phyloP scores from a whole-genome alignment of 2,888 invertebrate genomes.

The Aleiodes alternator region DNA sequence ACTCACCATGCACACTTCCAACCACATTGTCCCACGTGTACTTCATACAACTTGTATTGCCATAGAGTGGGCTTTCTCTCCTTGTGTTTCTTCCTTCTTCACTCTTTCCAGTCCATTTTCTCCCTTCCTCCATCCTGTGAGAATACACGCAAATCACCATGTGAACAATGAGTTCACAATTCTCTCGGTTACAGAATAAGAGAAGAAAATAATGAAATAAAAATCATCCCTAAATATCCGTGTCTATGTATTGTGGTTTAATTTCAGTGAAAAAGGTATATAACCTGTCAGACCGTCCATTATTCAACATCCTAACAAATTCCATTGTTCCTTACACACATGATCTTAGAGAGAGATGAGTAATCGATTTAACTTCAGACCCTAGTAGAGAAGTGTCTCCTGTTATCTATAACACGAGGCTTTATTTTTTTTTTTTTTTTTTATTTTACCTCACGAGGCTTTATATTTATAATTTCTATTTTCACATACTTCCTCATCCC shows the following conservation, averaged over 20 bases:
- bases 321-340: conserved; percentile 17
- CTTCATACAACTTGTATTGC: neutral
- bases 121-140: neutral
- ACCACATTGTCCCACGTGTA: conserved; percentile 6
- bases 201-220: too few species aligned
- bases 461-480: neutral
- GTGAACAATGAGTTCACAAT: neutral
- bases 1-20: neutral
- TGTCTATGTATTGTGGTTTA: conserved; percentile 20
- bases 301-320: conserved; percentile 10
- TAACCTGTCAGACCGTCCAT: conserved; percentile 31
- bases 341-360: neutral
- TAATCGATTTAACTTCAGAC: neutral
- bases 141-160: neutral
- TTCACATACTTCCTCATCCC: neutral
- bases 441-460: too few species aligned
- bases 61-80: neutral
- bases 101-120: too few species aligned
- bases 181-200: neutral
- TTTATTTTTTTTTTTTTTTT: too few species aligned
- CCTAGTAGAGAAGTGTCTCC: too few species aligned
- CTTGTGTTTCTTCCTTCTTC: neutral
- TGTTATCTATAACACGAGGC: too few species aligned
- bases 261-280: conserved; percentile 38
- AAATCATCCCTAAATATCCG: neutral